Conservation (phyloP, 2,113 vertebrate species). For the Daboia siamensis region DNA sequence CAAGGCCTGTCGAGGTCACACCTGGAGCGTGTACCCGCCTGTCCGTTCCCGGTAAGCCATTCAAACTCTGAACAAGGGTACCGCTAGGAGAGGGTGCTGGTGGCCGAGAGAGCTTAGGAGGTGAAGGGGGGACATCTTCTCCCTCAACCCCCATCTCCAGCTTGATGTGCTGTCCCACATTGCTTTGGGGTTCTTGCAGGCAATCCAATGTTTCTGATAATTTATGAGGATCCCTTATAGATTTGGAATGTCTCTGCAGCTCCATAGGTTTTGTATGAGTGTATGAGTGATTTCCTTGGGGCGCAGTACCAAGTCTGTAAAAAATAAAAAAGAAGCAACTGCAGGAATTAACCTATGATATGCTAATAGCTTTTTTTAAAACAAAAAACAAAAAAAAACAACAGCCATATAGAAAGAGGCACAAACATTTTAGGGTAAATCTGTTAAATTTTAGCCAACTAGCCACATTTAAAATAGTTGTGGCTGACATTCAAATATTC, state of each 20-base stretch:
- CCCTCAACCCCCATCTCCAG: not conserved
- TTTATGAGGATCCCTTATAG: not conserved
- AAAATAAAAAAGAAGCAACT: not conserved
- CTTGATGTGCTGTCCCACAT: not conserved
- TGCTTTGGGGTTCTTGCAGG: not conserved
- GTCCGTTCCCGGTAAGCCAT: constrained; percentile 10
- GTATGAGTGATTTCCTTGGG: not conserved
- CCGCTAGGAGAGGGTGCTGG: not conserved
- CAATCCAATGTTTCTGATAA: not conserved
- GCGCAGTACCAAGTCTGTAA: not conserved
- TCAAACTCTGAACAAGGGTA: constrained; percentile 14
- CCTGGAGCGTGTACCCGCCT: not conserved
- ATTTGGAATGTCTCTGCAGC: constrained; percentile 22
- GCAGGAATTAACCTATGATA: not conserved
- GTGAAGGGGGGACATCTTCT: not conserved
- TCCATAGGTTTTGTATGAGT: constrained; percentile 7
- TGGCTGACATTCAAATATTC: not conserved
- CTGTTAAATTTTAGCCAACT: not conserved
- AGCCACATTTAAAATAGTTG: not conserved
- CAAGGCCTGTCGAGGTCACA: not conserved
- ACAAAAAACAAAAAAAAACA: not conserved
- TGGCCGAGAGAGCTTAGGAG: constrained; percentile 25
- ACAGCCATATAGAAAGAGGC: not conserved
- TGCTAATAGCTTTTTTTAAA: not conserved
- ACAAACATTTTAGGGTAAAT: not conserved